These are phyloP conservation scores for Rhyacichthys aspro DNA, from an alignment of 2,797 vertebrate genomes.

Conservation along the genomic window DNA sequence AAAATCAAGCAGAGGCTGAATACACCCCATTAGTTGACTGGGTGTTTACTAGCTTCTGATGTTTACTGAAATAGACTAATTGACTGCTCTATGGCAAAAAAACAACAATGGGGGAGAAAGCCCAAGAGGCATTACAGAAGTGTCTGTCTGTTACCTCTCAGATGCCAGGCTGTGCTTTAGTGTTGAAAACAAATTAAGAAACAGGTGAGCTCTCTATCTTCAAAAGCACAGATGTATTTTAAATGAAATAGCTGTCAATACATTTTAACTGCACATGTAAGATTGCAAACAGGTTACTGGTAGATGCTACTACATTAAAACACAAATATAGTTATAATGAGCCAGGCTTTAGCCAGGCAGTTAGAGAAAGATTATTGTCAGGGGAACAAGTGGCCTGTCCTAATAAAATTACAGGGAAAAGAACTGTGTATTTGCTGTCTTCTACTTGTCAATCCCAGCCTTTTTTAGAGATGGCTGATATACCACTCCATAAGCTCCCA, in stretches of 20 bases:
- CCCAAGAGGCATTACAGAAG: slow-evolving; percentile 43
- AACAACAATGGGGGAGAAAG: slow-evolving; percentile 57
- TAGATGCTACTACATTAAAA: slow-evolving; percentile 48
- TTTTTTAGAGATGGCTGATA: background rate
- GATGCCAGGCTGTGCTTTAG: slow-evolving; percentile 27
- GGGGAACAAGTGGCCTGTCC: too few species aligned
- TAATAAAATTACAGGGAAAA: background rate
- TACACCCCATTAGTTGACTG: slow-evolving; percentile 53
- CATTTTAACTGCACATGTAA: slow-evolving; percentile 33
- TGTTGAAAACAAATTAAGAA: slow-evolving; percentile 15
- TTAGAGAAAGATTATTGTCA: too few species aligned
- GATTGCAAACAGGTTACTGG: slow-evolving; percentile 46
- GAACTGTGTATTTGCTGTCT: background rate
- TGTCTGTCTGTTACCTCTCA: slow-evolving; percentile 44
- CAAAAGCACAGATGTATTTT: slow-evolving; percentile 35
- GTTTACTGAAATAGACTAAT: slow-evolving; percentile 68
- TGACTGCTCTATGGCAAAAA: slow-evolving; percentile 55
- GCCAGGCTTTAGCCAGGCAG: too few species aligned
- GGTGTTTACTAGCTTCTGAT: slow-evolving; percentile 50
- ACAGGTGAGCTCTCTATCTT: slow-evolving; percentile 30
- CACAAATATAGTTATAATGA: slow-evolving; percentile 10
- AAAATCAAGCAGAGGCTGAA: slow-evolving; percentile 52
- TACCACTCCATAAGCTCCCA: background rate
- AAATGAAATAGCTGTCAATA: slow-evolving; percentile 48
- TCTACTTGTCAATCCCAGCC: background rate